A percentile compares a stretch with the other conserved stretches of the same genome.
These are phyloP conservation scores for Aspiorhynchus laticeps DNA, from an alignment of 2,113 vertebrate genomes.

Conservation along the genomic window DNA sequence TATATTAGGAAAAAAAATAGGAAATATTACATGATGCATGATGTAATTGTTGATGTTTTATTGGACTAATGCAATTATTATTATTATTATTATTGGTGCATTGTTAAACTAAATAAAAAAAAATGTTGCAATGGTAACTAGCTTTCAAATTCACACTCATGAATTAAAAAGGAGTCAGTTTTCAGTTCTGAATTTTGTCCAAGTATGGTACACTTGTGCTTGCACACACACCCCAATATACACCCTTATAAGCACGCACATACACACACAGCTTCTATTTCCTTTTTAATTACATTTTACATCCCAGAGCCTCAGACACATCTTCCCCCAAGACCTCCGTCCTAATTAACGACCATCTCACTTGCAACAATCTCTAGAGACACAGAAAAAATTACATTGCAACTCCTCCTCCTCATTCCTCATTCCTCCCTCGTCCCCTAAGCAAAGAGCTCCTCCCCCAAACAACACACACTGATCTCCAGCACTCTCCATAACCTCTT, in stretches of 20 bases:
- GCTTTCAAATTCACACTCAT: not conserved
- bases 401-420: conserved; percentile 1
- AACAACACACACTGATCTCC: conserved; percentile 23
- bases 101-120: too few relatives aligned
- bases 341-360: conserved; percentile 88
- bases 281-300: conserved; percentile 89
- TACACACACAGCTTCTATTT: conserved; percentile 66
- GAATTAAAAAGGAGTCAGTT: not conserved
- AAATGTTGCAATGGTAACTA: too few relatives aligned
- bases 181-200: not conserved
- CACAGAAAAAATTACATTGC: conserved; percentile 67
- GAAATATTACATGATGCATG: too few relatives aligned
- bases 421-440: not conserved
- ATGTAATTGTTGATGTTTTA: too few relatives aligned
- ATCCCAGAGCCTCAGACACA: conserved; percentile 71
- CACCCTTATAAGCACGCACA: not conserved
- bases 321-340: conserved; percentile 79
- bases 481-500: conserved; percentile 25
- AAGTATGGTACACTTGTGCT: not conserved
- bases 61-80: too few relatives aligned
- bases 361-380: conserved; percentile 74
- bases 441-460: not conserved
- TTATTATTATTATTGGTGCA: too few relatives aligned
- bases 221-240: not conserved
- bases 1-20: too few relatives aligned